Percentiles rank a stretch among this genome's conserved stretches.
Conservation (phyloP, 2,888 invertebrate genomes). For the Drosophila parthenogenetica region DNA sequence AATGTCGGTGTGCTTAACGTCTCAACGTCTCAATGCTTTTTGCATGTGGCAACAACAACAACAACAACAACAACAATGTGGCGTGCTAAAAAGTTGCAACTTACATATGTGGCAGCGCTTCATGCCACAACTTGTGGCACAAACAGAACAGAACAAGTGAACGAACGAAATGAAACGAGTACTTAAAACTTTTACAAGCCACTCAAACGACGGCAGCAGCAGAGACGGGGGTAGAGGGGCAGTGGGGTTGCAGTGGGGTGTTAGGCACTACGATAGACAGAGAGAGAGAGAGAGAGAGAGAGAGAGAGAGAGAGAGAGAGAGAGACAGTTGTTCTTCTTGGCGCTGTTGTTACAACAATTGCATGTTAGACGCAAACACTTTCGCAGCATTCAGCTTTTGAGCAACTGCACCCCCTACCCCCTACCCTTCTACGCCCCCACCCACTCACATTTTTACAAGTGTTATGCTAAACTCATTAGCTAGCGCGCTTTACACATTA, state of each 20-base stretch:
- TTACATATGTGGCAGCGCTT: slow-evolving; percentile 62
- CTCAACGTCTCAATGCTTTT: slow-evolving; percentile 45
- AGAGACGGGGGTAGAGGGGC: not conserved
- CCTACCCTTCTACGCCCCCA: not conserved
- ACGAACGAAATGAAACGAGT: slow-evolving; percentile 65
- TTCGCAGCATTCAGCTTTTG: slow-evolving; percentile 61
- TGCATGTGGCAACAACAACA: slow-evolving; percentile 44
- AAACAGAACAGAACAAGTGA: slow-evolving; percentile 13
- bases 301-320: not conserved
- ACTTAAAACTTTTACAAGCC: slow-evolving; percentile 78
- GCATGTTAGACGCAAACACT: slow-evolving; percentile 64
- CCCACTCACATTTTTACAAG: slow-evolving; percentile 16
- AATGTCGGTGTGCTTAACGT: slow-evolving; percentile 34
- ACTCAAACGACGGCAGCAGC: slow-evolving; percentile 34
- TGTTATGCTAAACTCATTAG: slow-evolving; percentile 61
- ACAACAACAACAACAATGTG: slow-evolving; percentile 39
- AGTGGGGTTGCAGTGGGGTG: too few relatives aligned
- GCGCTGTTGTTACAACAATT: slow-evolving; percentile 45
- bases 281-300: not conserved
- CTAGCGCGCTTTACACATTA: slow-evolving; percentile 60
- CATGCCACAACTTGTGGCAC: slow-evolving; percentile 49
- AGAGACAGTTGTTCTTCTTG: not conserved
- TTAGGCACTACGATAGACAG: not conserved
- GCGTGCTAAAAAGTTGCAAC: slow-evolving; percentile 75
- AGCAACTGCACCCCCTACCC: slow-evolving; percentile 7